A percentile compares a stretch with the other conserved stretches of the same genome.
phyloP scores from a whole-genome alignment of 1,140 invertebrate genomes.

The Drosophila ironensis region DNA sequence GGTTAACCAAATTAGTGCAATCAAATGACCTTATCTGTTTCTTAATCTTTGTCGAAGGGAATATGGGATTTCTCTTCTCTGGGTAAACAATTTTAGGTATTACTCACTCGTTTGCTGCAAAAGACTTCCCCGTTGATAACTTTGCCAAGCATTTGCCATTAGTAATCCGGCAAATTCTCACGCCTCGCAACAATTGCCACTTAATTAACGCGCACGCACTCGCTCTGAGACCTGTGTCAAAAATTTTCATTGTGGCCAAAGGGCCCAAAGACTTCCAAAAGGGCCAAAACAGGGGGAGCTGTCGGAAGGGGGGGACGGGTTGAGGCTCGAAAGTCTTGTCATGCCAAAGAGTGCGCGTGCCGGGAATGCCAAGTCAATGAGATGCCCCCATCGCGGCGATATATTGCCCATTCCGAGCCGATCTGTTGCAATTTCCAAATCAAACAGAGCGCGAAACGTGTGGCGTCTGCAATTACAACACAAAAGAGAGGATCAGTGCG shows the following conservation, averaged over 20 bases:
- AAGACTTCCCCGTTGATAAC: too few relatives aligned
- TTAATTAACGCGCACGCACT: slow-evolving; percentile 60
- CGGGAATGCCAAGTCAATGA: slow-evolving; percentile 69
- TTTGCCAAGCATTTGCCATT: slow-evolving; percentile 32
- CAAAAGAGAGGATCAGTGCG: slow-evolving; percentile 51
- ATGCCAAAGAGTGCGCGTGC: slow-evolving; percentile 72
- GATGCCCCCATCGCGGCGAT: slow-evolving; percentile 46
- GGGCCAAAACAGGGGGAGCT: neutral
- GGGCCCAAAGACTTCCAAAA: slow-evolving; percentile 5
- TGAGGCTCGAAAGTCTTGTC: slow-evolving; percentile 67
- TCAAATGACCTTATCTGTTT: too few relatives aligned
- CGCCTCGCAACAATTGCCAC: slow-evolving; percentile 75
- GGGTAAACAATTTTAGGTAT: too few relatives aligned
- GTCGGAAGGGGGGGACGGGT: neutral
- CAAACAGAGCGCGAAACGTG: slow-evolving; percentile 78
- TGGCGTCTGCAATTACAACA: slow-evolving; percentile 81
- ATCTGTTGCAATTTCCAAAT: slow-evolving; percentile 78
- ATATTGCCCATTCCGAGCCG: slow-evolving; percentile 60
- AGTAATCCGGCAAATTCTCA: slow-evolving; percentile 76
- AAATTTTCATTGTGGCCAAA: slow-evolving; percentile 58
- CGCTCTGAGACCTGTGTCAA: slow-evolving; percentile 44
- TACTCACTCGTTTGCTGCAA: too few relatives aligned
- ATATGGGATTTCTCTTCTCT: too few relatives aligned
- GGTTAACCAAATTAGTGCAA: too few relatives aligned
- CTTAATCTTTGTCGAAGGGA: too few relatives aligned